Evolutionary conservation across 2,888 invertebrate species (phyloP).

Genomic region (Noctua fimbriata): DNA sequence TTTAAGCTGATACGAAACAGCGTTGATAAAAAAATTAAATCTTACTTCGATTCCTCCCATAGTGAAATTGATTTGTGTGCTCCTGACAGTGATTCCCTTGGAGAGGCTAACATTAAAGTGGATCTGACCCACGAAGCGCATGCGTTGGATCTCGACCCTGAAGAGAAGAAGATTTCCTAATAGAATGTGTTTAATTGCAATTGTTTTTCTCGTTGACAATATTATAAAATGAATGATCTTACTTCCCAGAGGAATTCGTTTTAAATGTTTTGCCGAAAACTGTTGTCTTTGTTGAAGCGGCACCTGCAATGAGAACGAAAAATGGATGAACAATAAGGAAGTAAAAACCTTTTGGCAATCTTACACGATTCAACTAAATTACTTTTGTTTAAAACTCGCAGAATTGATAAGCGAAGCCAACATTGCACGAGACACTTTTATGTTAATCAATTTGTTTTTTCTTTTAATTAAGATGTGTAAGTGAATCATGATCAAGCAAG

Average conservation of each 20-base stretch:
- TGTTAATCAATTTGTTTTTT: too few relatives aligned
- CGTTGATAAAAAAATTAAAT: background rate
- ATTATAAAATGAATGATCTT: background rate
- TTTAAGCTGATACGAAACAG: background rate
- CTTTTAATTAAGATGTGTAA: background rate
- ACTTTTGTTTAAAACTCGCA: background rate
- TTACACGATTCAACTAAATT: background rate
- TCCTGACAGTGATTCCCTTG: slow-evolving; percentile 73
- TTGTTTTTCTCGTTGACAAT: background rate
- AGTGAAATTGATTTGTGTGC: slow-evolving; percentile 68
- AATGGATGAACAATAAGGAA: background rate
- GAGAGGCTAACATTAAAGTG: slow-evolving; percentile 71
- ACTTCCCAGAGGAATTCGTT: slow-evolving; percentile 62
- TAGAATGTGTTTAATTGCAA: background rate
- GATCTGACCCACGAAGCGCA: slow-evolving; percentile 70
- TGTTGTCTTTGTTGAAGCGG: slow-evolving; percentile 30
- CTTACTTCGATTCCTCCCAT: slow-evolving; percentile 62
- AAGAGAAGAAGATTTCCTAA: background rate
- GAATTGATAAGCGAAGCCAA: background rate
- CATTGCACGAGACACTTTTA: background rate
- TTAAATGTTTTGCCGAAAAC: slow-evolving; percentile 49
- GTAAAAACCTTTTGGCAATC: background rate
- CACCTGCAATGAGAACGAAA: slow-evolving; percentile 34
- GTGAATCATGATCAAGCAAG: background rate
- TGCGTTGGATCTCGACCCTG: slow-evolving; percentile 62